A percentile compares a stretch with the other conserved stretches of the same genome.
These are phyloP conservation scores for Dufourea novaeangliae DNA, from an alignment of 1,140 invertebrate genomes.

Conservation along the genomic window DNA sequence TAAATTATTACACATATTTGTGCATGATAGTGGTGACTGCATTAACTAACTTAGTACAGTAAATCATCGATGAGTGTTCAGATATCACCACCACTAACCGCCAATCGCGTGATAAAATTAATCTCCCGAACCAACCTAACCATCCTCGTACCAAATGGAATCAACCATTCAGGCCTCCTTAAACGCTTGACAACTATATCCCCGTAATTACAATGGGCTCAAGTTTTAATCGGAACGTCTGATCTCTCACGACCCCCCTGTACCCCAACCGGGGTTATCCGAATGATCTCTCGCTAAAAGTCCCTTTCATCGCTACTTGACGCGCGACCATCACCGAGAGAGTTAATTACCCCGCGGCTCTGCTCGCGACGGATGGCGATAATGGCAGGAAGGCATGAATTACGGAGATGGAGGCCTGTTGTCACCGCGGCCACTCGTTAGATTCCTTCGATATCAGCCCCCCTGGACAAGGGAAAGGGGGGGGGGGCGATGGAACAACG, in stretches of 20 bases:
- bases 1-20: too few relatives aligned
- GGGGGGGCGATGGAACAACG: slow-evolving; percentile 38
- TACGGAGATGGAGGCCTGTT: slow-evolving; percentile 46
- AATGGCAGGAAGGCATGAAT: slow-evolving; percentile 37
- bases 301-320: neutral
- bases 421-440: slow-evolving; percentile 47
- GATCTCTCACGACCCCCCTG: neutral
- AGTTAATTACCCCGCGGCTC: slow-evolving; percentile 27
- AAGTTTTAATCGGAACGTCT: neutral
- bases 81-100: too few relatives aligned
- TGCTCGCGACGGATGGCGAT: slow-evolving; percentile 27
- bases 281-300: neutral
- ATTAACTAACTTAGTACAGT: too few relatives aligned
- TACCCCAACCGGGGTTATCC: neutral
- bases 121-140: too few relatives aligned
- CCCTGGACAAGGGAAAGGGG: too few relatives aligned
- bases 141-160: neutral
- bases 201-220: neutral
- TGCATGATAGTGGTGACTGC: too few relatives aligned
- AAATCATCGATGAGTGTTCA: too few relatives aligned
- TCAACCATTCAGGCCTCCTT: neutral
- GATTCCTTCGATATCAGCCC: slow-evolving; percentile 50
- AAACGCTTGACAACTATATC: slow-evolving; percentile 10
- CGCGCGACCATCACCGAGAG: neutral
- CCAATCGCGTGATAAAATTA: too few relatives aligned